Base-by-base conservation (phyloP, 1,140 invertebrate species). In the Magallana gigas region DNA sequence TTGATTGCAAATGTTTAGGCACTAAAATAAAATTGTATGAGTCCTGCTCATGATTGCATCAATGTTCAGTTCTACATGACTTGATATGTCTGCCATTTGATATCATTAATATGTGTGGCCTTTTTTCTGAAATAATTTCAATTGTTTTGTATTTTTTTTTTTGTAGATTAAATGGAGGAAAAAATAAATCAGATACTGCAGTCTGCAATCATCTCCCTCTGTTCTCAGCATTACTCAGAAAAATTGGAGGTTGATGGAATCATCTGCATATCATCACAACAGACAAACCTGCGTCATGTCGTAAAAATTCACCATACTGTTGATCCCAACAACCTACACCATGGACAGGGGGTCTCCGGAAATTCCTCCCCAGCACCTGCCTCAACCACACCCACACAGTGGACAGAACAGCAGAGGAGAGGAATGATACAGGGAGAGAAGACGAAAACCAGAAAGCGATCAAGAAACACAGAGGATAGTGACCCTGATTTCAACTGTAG, bases 221-320 rank as follows among this genome's bases (percentile, higher is more conserved):
- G 83, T 62, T 23, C 56, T 16, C 57, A 59, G 57, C 56, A 84
- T 59, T 84, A 84, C 83, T 9, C 57, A 16, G 58, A 62, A 16
- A 84, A 84, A 23, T 58, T 84, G 11, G 83, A 84, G 58, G 59
- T 84, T 12, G 83, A 84, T 62, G 83, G 57, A 8, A 84, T 84
- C 16, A 60, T 84, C 23, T 84, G 83, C 8, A 84, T 84, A n/a
- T 84, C 83, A 14, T 60, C 57, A 36, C 57, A 84, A 16, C 29
- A 59, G 29, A 60, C 57, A 48, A 62, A 60, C 57, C 16, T 57
- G 7, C 57, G 60, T 11, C 57, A 84, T 84, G 83, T 84, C 1
- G 58, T 84, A 1, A 84, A 84, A 60, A 60, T 84, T n/a, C 83
- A 84, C 58, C 57, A 84, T 58, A 83, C 36, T 7, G 48, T 83